A percentile compares a stretch with the other conserved stretches of the same genome.
Evolutionary conservation across 2,113 vertebrate species (phyloP).

Genomic region (Phocoena phocoena): DNA sequence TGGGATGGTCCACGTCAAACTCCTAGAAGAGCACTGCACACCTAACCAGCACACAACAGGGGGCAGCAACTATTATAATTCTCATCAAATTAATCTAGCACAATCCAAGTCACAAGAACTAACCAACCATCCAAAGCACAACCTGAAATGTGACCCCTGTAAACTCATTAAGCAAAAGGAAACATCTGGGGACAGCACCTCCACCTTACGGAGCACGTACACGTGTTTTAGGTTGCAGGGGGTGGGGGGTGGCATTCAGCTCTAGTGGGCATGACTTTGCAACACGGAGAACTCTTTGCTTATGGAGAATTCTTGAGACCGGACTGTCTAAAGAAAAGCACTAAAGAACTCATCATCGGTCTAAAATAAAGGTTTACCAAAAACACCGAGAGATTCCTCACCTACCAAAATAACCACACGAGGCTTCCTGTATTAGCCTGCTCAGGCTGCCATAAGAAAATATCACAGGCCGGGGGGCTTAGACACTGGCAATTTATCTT

Average conservation of each 20-base stretch:
- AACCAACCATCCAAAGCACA: background rate
- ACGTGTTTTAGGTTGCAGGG: rapidly evolving
- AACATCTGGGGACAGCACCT: background rate
- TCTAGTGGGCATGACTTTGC: background rate
- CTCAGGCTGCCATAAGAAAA: background rate
- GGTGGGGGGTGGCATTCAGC: rapidly evolving
- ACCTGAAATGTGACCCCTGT: background rate
- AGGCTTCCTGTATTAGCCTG: too few species aligned
- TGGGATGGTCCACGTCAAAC: rapidly evolving
- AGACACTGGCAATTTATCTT: too few species aligned
- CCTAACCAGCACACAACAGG: rapidly evolving
- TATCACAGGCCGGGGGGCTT: background rate
- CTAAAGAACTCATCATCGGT: too few species aligned
- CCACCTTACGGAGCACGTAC: rapidly evolving
- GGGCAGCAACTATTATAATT: background rate
- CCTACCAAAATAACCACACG: background rate
- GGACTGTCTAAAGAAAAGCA: background rate
- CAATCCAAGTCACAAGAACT: background rate
- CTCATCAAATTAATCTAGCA: background rate
- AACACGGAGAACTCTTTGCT: too few species aligned
- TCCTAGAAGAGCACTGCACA: background rate
- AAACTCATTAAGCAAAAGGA: background rate
- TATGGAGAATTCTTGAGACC: background rate
- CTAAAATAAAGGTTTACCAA: background rate
- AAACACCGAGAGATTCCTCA: background rate